These are phyloP conservation scores for Siniperca undulata DNA, from an alignment of 2,797 vertebrate genomes.

Conservation along the genomic window DNA sequence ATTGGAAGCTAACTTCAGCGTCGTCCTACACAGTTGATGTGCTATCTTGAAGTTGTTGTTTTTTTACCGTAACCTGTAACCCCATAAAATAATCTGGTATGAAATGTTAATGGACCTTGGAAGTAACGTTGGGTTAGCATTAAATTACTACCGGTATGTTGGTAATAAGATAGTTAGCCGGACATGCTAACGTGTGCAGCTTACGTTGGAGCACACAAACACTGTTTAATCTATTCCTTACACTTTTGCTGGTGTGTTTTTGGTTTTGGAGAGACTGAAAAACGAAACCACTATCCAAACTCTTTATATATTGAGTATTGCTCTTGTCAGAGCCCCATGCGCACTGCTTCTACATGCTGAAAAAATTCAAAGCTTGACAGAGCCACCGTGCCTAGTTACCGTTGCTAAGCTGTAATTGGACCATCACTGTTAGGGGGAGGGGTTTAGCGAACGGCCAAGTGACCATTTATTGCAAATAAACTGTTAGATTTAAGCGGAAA, in stretches of 20 bases:
- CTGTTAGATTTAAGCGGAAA: neutral
- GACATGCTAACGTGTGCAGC: neutral
- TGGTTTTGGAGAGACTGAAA: neutral
- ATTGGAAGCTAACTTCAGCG: too few relatives aligned
- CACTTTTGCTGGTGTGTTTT: neutral
- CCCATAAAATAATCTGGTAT: too few relatives aligned
- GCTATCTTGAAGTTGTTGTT: too few relatives aligned
- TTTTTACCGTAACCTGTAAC: too few relatives aligned
- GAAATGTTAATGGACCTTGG: too few relatives aligned
- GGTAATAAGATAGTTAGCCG: too few relatives aligned
- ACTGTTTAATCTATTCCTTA: neutral
- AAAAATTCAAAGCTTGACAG: neutral
- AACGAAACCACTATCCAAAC: neutral
- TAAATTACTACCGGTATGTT: too few relatives aligned
- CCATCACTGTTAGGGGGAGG: neutral
- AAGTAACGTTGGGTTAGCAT: too few relatives aligned
- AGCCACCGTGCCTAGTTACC: neutral
- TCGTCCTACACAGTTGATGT: too few relatives aligned
- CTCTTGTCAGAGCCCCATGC: neutral
- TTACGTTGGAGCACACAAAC: neutral
- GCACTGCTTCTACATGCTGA: neutral
- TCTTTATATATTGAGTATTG: neutral
- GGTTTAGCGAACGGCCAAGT: neutral
- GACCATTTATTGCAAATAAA: too few relatives aligned
- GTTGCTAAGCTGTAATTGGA: neutral